Base-by-base conservation (phyloP, 1,140 invertebrate species). In the Hylaeus volcanicus region DNA sequence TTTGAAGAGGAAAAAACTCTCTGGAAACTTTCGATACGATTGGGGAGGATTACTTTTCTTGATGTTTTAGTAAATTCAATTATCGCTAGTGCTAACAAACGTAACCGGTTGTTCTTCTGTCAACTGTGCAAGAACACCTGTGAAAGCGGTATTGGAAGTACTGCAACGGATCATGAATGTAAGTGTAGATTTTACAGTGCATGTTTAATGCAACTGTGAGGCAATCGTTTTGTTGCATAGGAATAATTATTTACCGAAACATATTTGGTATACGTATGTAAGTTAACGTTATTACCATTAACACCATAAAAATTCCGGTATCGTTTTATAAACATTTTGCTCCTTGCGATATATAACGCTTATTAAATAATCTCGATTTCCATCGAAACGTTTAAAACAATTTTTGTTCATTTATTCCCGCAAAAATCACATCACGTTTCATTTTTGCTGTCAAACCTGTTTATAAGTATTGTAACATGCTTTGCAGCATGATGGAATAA, bases 101-200 rank as follows among this genome's bases (percentile, higher is more conserved):
- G 55, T 45, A 58, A 12, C 43, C 43, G 26, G n/a, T 61, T 61
- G 51, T 60, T 56, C 39, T 5, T 58, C 55, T 71, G 76, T 71
- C 73, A 56, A 74, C n/a, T 63, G 60, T 65, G 37, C 12, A 71
- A 64, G 51, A 64, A 77, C 66, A 81, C 41, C 58, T 83, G 64
- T 83, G 56, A 73, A 66, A 69, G 14, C 53, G n/a, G 64, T 37
- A 69, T 55, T 48, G 39, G 51, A 65, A 12, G n/a, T 63, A 68
- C 41, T 75, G 72, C 71, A 63, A 79, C 79, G 66, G 75, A 87
- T 85, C 73, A 87, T 87, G 85, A 87, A 83, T 83, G 85, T 87
- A 85, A 87, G 85, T 72, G 41, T 4, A 56, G 14, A 58, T 79
- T 74, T 78, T 75, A 80, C 45, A 14, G 8, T 53, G 2, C 1